Percentiles rank a stretch among this genome's conserved stretches.
phyloP scores from a whole-genome alignment of 2,888 invertebrate species.

The Xanthia icteritia region DNA sequence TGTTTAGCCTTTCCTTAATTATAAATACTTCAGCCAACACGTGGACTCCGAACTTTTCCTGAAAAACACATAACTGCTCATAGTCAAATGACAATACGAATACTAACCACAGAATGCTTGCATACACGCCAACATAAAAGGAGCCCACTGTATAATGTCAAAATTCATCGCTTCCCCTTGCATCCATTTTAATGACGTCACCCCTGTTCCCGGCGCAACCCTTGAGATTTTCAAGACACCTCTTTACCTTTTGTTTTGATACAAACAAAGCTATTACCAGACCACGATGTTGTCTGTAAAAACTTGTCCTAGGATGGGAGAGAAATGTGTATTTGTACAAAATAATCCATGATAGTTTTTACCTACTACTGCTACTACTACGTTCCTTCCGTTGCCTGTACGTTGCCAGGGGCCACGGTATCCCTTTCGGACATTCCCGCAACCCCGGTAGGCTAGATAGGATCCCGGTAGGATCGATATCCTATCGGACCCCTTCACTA shows the following conservation, averaged over 20 bases:
- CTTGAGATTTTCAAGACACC: slow-evolving; percentile 74
- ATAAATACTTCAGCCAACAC: background rate
- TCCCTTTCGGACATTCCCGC: no score
- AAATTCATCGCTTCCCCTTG: slow-evolving; percentile 74
- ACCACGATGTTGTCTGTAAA: slow-evolving; percentile 18
- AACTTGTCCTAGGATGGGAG: background rate
- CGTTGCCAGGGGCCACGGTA: no score
- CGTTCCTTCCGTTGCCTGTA: no score
- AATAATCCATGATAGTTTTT: no score
- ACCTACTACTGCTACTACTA: no score
- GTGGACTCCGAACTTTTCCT: background rate
- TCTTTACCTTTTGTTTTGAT: slow-evolving; percentile 74
- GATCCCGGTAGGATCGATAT: no score
- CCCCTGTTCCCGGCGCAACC: slow-evolving; percentile 76
- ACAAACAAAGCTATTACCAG: slow-evolving; percentile 63
- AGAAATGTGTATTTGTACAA: background rate
- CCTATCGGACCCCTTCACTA: no score
- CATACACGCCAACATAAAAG: slow-evolving; percentile 4
- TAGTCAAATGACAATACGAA: background rate
- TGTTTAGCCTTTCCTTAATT: background rate
- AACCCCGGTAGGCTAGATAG: no score
- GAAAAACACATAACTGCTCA: no score
- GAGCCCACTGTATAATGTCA: slow-evolving; percentile 76
- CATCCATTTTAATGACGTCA: slow-evolving; percentile 86
- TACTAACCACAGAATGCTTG: background rate